These are phyloP conservation scores for Esox masquinongy DNA, from an alignment of 2,797 vertebrate species.

Conservation along the genomic window DNA sequence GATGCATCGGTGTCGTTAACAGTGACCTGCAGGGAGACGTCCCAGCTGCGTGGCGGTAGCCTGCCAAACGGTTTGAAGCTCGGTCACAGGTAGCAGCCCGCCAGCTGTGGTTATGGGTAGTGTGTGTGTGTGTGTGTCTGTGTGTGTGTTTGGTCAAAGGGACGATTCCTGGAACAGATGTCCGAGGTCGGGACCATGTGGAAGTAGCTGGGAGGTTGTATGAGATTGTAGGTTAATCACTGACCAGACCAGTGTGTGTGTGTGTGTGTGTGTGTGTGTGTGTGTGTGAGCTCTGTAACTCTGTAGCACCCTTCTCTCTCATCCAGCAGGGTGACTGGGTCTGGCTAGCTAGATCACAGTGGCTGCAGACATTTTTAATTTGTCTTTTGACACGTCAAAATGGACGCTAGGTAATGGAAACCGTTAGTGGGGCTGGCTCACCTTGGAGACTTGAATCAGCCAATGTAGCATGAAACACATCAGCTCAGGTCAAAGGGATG, in stretches of 20 bases:
- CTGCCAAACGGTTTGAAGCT: slow-evolving; percentile 69
- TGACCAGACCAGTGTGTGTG: too few relatives aligned
- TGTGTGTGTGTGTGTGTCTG: slow-evolving; percentile 50
- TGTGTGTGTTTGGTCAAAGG: slow-evolving; percentile 39
- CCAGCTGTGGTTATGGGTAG: slow-evolving; percentile 59
- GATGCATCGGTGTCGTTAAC: slow-evolving; percentile 81
- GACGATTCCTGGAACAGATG: slow-evolving; percentile 61
- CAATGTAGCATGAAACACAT: not conserved
- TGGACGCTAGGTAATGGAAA: too few relatives aligned
- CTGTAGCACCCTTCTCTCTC: slow-evolving; percentile 31
- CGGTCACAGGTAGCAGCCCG: slow-evolving; percentile 40
- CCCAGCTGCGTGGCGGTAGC: slow-evolving; percentile 70
- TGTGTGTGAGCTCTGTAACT: slow-evolving; percentile 56
- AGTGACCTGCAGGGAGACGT: slow-evolving; percentile 79
- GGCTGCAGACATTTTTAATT: too few relatives aligned
- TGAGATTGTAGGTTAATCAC: slow-evolving; percentile 69
- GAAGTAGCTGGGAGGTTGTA: slow-evolving; percentile 60
- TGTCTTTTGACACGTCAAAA: too few relatives aligned
- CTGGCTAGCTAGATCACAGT: too few relatives aligned
- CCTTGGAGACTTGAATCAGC: slow-evolving; percentile 39
- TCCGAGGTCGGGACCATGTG: slow-evolving; percentile 60
- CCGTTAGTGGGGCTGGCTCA: slow-evolving; percentile 28
- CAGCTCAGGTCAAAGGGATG: slow-evolving; percentile 15
- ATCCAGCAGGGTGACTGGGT: slow-evolving; percentile 17
- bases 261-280: too few relatives aligned